Evolutionary conservation across 2,113 vertebrate genomes (phyloP).

Genomic region (Manacus vitellinus): DNA sequence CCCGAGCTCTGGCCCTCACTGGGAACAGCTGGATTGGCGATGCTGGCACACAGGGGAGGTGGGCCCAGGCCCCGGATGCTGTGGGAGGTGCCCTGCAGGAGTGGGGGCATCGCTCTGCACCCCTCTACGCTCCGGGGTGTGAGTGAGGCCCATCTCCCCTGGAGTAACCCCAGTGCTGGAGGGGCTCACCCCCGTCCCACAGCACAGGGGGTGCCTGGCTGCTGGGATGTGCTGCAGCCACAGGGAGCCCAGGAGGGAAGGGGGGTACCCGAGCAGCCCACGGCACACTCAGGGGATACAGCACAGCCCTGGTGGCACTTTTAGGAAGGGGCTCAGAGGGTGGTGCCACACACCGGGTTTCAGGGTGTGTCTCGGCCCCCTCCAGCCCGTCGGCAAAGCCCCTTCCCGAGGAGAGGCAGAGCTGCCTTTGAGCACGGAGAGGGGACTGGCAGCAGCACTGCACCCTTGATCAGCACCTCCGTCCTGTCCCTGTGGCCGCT

Average conservation of each 20-base stretch:
- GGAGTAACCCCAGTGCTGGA: neutral
- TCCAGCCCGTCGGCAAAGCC: neutral
- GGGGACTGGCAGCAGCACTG: neutral
- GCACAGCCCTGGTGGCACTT: neutral
- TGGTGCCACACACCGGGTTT: accelerated
- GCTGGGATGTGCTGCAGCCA: neutral
- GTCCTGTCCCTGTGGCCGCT: neutral
- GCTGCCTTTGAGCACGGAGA: accelerated
- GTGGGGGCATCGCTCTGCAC: neutral
- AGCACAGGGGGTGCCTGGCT: neutral
- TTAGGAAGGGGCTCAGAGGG: neutral
- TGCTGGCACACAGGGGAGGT: neutral
- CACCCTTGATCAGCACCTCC: neutral
- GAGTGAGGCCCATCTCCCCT: accelerated
- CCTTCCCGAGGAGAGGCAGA: neutral
- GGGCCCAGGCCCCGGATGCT: neutral
- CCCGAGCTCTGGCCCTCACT: neutral
- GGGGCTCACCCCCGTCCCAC: neutral
- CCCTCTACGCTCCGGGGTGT: accelerated
- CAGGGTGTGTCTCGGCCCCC: accelerated
- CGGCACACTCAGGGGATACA: neutral
- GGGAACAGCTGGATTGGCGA: neutral
- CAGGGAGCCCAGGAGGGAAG: no score
- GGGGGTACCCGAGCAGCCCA: neutral
- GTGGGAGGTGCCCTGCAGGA: neutral